phyloP scores from a whole-genome alignment of 2,888 invertebrate genomes.

The Maniola hyperantus region DNA sequence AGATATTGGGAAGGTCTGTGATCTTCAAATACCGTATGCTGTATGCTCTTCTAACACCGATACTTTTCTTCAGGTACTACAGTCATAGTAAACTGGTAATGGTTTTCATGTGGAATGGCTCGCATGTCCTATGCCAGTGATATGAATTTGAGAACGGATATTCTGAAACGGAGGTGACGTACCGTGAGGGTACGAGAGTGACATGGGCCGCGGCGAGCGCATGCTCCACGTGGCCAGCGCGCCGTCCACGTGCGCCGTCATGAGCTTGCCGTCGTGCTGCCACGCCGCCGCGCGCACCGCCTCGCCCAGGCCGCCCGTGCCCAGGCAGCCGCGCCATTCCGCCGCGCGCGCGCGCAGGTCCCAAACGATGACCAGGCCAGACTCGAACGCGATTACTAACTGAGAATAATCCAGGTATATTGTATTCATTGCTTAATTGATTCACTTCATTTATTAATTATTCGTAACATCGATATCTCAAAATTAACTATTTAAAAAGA shows the following conservation, averaged over 20 bases:
- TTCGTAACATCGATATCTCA: too few relatives aligned
- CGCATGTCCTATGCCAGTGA: too few relatives aligned
- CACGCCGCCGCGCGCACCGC: slow-evolving; percentile 94
- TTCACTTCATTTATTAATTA: too few relatives aligned
- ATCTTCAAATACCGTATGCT: too few relatives aligned
- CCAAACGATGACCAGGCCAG: slow-evolving; percentile 97
- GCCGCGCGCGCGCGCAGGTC: slow-evolving; percentile 93
- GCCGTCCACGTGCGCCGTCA: slow-evolving; percentile 98
- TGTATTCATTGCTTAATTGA: neutral
- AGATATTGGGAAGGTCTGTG: too few relatives aligned
- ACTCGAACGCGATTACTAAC: slow-evolving; percentile 98
- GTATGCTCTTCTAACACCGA: too few relatives aligned
- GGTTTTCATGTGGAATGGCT: too few relatives aligned
- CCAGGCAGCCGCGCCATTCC: slow-evolving; percentile 91
- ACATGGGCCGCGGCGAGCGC: slow-evolving; percentile 89
- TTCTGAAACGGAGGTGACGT: slow-evolving; percentile 51
- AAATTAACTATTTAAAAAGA: too few relatives aligned
- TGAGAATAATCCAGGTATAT: slow-evolving; percentile 57
- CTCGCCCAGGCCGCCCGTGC: slow-evolving; percentile 90
- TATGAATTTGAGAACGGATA: too few relatives aligned
- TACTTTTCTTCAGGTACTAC: too few relatives aligned
- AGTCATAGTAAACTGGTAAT: too few relatives aligned
- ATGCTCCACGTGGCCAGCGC: slow-evolving; percentile 97
- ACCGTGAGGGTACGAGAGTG: slow-evolving; percentile 96
- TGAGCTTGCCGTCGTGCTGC: slow-evolving; percentile 99